A percentile compares a stretch with the other conserved stretches of the same genome.
Conservation (phyloP, 2,113 vertebrate species). For the Carassius gibelio region DNA sequence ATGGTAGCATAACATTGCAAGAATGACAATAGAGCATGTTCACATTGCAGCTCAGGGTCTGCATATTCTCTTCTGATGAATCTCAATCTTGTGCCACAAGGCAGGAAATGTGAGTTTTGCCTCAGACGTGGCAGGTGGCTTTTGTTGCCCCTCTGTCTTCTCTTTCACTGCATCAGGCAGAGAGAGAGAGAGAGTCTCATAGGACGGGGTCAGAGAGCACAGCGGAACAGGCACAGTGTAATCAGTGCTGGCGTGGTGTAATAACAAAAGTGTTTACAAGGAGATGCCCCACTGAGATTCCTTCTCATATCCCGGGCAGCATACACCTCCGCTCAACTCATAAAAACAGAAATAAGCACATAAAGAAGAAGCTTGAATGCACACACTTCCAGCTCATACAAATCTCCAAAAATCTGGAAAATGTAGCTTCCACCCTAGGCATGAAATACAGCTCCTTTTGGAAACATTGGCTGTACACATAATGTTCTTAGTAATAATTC, state of each 20-base stretch:
- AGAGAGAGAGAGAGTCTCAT: not conserved
- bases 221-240: constrained; percentile 27
- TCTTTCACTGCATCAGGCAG: constrained; percentile 21
- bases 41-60: not conserved
- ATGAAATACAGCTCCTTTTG: constrained; percentile 18
- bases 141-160: not conserved
- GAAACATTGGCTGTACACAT: constrained; percentile 24
- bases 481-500: constrained; percentile 18
- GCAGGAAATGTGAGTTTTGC: not conserved
- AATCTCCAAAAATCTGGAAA: not conserved
- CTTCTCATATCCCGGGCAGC: constrained; percentile 36
- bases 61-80: not conserved
- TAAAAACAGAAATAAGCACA: constrained; percentile 35
- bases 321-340: constrained; percentile 5
- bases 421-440: not conserved
- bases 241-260: constrained; percentile 30
- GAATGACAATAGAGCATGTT: too few relatives aligned
- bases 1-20: too few relatives aligned
- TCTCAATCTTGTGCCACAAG: not conserved
- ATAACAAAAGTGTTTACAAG: constrained; percentile 46
- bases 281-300: constrained; percentile 37
- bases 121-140: constrained; percentile 14
- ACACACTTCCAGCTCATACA: not conserved
- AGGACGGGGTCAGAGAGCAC: constrained; percentile 18
- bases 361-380: not conserved